Conservation (phyloP, 2,888 invertebrate species). For the Mesopsocus fuscifrons region DNA sequence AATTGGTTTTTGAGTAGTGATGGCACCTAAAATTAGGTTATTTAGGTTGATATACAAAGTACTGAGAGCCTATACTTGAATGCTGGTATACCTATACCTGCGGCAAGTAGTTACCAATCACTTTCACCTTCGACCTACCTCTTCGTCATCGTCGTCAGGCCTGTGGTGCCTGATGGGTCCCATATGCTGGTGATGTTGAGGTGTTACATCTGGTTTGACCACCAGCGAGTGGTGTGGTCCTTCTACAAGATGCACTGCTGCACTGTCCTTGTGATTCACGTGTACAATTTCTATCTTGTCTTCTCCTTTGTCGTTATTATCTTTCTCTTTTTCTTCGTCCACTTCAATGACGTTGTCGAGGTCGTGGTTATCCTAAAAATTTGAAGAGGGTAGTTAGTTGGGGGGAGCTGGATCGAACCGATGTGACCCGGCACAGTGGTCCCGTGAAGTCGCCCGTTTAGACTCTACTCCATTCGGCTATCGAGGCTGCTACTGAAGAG, state of each 20-base stretch:
- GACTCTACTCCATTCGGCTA: no score
- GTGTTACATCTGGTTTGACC: not conserved
- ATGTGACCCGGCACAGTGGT: no score
- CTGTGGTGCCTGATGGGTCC: no score
- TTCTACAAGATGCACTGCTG: not conserved
- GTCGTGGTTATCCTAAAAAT: constrained; percentile 2
- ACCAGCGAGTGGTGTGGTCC: constrained; percentile 3
- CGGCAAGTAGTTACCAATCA: no score
- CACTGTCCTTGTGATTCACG: constrained; percentile 1
- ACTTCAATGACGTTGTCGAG: constrained; percentile 2
- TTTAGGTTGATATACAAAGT: no score
- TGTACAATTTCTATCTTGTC: constrained; percentile 3
- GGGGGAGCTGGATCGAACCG: no score
- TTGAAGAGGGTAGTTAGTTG: no score
- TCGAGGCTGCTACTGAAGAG: no score
- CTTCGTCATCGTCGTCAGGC: not conserved
- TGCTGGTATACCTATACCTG: no score
- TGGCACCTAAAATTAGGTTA: not conserved
- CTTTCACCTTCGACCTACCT: no score
- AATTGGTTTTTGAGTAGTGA: constrained; percentile 2
- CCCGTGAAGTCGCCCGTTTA: no score
- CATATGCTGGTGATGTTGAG: not conserved
- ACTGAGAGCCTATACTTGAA: no score
- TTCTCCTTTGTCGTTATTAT: not conserved
- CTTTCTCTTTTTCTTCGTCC: constrained; percentile 4